These are phyloP conservation scores for Jordanella pulchra DNA, from an alignment of 2,797 vertebrate species.

Conservation along the genomic window DNA sequence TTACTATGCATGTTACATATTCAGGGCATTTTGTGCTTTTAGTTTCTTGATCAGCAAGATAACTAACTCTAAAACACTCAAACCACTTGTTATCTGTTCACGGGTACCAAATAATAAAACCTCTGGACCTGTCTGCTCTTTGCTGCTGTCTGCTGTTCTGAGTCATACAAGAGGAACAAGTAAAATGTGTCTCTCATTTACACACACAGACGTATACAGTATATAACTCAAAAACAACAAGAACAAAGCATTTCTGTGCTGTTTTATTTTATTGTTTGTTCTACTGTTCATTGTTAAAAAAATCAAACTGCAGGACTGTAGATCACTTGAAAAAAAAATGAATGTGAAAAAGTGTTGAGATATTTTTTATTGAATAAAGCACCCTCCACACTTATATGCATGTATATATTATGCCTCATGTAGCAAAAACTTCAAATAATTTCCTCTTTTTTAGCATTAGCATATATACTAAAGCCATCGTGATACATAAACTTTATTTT, in stretches of 20 bases:
- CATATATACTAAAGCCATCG: background rate
- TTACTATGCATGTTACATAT: constrained; percentile 85
- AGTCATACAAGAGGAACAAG: background rate
- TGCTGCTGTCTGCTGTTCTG: constrained; percentile 17
- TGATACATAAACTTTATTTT: background rate
- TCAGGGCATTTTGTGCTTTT: constrained; percentile 79
- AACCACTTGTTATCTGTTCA: constrained; percentile 73
- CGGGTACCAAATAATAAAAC: constrained; percentile 79
- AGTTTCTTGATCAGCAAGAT: constrained; percentile 73
- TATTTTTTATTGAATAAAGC: no score
- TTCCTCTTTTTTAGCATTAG: background rate
- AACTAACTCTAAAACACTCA: constrained; percentile 73
- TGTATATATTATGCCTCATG: background rate
- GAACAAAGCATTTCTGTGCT: background rate
- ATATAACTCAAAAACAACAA: background rate
- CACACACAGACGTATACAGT: background rate
- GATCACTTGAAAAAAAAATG: no score
- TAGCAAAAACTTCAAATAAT: background rate
- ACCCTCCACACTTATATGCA: background rate
- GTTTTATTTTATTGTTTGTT: background rate
- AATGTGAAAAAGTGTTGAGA: no score
- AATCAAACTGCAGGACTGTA: no score
- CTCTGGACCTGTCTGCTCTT: constrained; percentile 65
- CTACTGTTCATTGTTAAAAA: background rate
- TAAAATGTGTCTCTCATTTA: background rate